Conservation (phyloP, 2,888 invertebrate species). For the Phalera bucephala region DNA sequence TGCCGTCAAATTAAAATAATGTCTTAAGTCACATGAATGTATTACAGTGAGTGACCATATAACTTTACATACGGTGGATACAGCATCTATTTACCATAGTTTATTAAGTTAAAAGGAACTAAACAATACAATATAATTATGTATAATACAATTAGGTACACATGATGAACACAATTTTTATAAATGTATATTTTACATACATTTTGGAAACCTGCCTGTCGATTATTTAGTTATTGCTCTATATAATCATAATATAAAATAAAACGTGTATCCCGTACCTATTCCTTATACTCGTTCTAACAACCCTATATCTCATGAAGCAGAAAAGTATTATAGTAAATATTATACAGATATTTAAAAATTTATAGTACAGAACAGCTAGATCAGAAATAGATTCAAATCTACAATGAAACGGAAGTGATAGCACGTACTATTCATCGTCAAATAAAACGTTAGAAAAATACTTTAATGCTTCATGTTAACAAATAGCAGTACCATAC, state of each 20-base stretch:
- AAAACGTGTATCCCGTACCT: conserved; percentile 69
- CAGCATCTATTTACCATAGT: conserved; percentile 33
- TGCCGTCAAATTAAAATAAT: conserved; percentile 26
- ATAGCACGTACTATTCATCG: conserved; percentile 39
- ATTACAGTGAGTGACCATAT: conserved; percentile 29
- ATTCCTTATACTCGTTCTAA: conserved; percentile 71
- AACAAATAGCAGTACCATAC: conserved; percentile 62
- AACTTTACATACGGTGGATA: conserved; percentile 34
- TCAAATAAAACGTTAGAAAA: conserved; percentile 41
- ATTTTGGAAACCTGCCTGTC: conserved; percentile 64
- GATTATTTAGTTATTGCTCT: conserved; percentile 58
- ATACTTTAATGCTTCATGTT: conserved; percentile 81
- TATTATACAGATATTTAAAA: conserved; percentile 70
- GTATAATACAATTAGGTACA: conserved; percentile 53
- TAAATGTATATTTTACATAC: conserved; percentile 37
- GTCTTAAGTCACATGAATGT: conserved; percentile 26
- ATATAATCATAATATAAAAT: conserved; percentile 52
- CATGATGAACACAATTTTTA: conserved; percentile 50
- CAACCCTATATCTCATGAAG: conserved; percentile 78
- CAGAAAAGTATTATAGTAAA: conserved; percentile 78
- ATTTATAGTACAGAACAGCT: conserved; percentile 66
- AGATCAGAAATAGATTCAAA: conserved; percentile 73
- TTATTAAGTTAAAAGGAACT: conserved; percentile 43
- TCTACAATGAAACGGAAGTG: conserved; percentile 63
- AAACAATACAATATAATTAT: conserved; percentile 41